A percentile compares a stretch with the other conserved stretches of the same genome.
These are phyloP conservation scores for Cottoperca gobio DNA, from an alignment of 2,797 vertebrate genomes.

Conservation along the genomic window DNA sequence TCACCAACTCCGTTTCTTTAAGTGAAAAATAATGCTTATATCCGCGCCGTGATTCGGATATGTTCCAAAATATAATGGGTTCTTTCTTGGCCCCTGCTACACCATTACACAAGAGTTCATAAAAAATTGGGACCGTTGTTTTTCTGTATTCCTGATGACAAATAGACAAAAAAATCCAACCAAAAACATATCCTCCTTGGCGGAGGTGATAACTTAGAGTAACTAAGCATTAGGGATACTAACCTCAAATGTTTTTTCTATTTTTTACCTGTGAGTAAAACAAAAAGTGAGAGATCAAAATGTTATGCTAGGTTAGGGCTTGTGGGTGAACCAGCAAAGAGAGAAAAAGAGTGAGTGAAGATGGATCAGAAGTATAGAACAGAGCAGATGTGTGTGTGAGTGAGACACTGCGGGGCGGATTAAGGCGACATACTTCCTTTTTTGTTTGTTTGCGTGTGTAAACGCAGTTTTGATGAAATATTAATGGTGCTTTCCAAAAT, in stretches of 20 bases:
- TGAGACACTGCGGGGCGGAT: conserved; percentile 77
- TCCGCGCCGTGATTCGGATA: no score
- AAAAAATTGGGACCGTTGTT: no score
- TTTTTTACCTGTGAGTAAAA: conserved; percentile 32
- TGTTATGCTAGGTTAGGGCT: conserved; percentile 26
- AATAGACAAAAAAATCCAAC: no score
- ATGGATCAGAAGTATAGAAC: conserved; percentile 67
- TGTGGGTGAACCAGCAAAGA: conserved; percentile 58
- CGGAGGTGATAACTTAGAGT: not conserved
- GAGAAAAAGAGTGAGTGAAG: conserved; percentile 57
- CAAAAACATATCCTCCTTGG: no score
- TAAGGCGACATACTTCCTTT: conserved; percentile 78
- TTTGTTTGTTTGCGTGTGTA: conserved; percentile 84
- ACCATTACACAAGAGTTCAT: no score
- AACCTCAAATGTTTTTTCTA: conserved; percentile 17
- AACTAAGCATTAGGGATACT: conserved; percentile 16
- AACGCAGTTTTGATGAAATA: conserved; percentile 85
- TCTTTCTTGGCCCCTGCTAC: no score
- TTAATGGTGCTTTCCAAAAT: conserved; percentile 83
- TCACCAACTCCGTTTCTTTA: no score
- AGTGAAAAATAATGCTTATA: no score
- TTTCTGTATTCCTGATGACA: no score
- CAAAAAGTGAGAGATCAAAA: conserved; percentile 50
- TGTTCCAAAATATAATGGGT: no score
- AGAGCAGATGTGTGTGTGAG: conserved; percentile 68